phyloP scores from a whole-genome alignment of 2,797 vertebrate species.

The Sparus aurata region DNA sequence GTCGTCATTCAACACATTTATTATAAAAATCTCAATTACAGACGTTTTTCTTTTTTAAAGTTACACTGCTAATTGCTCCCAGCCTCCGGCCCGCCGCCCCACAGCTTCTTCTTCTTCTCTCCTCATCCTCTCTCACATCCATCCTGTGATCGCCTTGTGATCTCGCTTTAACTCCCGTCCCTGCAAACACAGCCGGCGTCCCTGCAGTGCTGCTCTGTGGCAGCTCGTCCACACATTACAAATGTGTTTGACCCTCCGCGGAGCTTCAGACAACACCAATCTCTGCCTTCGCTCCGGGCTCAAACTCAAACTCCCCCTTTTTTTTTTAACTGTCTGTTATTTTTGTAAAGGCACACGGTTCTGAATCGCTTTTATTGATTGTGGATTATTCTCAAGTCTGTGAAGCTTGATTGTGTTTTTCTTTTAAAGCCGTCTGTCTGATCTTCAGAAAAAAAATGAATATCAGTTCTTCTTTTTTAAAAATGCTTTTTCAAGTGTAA shows the following conservation, averaged over 20 bases:
- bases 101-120: slow-evolving; percentile 15
- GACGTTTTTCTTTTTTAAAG: background rate
- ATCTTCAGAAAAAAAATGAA: background rate
- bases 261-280: slow-evolving; percentile 47
- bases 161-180: slow-evolving; percentile 44
- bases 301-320: background rate
- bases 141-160: slow-evolving; percentile 54
- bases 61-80: slow-evolving; percentile 3
- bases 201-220: slow-evolving; percentile 51
- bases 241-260: slow-evolving; percentile 64
- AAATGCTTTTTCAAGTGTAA: background rate
- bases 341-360: background rate
- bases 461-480: background rate
- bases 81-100: background rate
- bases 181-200: slow-evolving; percentile 47
- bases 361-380: background rate
- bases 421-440: background rate
- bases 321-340: background rate
- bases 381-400: background rate
- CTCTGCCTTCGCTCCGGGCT: slow-evolving; percentile 13
- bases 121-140: slow-evolving; percentile 39
- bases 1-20: no score
- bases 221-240: slow-evolving; percentile 62
- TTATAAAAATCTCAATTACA: no score
- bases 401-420: background rate